phyloP scores from a whole-genome alignment of 2,113 vertebrate genomes.

The Nothocercus julius region DNA sequence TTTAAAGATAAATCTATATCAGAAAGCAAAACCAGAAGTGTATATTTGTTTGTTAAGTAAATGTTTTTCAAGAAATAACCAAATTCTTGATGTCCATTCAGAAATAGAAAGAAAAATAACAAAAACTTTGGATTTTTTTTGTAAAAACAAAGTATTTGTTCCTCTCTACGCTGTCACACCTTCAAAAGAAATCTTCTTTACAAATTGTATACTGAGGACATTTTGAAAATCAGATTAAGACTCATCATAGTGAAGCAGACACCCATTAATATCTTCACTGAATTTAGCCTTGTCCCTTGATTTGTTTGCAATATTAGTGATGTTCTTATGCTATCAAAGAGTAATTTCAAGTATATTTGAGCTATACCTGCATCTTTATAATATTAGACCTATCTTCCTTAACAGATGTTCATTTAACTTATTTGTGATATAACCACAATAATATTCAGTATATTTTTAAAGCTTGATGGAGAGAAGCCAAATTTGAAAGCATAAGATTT shows the following conservation, averaged over 20 bases:
- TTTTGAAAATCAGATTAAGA: background rate
- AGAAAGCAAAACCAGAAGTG: background rate
- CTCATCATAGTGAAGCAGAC: background rate
- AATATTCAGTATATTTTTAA: background rate
- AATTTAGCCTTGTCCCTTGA: background rate
- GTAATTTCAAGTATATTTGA: background rate
- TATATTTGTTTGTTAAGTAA: background rate
- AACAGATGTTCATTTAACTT: background rate
- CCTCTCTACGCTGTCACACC: background rate
- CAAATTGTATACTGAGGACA: background rate
- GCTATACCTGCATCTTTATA: background rate
- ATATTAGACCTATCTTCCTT: background rate
- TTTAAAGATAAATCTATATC: background rate
- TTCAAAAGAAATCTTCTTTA: background rate
- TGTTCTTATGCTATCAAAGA: background rate
- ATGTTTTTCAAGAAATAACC: background rate
- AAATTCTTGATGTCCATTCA: background rate
- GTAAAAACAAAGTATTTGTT: background rate
- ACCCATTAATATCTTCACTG: fast-evolving
- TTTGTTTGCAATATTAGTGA: background rate
- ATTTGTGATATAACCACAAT: background rate
- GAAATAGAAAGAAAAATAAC: background rate
- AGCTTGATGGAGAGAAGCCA: background rate
- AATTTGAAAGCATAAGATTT: background rate
- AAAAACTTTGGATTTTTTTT: background rate